Conservation (phyloP, 1,140 invertebrate species). For the Bombus consobrinus region DNA sequence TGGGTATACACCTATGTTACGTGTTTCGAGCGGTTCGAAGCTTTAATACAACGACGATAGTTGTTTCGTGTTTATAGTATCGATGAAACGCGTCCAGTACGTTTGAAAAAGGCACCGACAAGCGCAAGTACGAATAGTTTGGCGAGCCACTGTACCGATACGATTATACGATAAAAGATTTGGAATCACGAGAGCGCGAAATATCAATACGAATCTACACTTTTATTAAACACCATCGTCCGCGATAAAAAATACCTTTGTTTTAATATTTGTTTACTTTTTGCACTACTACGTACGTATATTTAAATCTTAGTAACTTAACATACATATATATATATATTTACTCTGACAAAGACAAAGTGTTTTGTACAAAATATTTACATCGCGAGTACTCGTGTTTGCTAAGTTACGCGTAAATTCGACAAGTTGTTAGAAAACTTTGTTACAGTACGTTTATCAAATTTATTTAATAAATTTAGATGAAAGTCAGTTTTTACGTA, state of each 20-base stretch:
- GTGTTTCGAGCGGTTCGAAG: too few relatives aligned
- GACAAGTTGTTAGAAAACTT: background rate
- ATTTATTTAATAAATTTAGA: slow-evolving; percentile 6
- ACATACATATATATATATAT: background rate
- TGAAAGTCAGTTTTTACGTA: slow-evolving; percentile 6
- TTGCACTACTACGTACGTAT: background rate
- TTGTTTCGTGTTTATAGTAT: too few relatives aligned
- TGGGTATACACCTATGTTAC: too few relatives aligned
- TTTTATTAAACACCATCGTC: background rate
- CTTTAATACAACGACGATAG: too few relatives aligned
- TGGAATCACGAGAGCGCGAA: background rate
- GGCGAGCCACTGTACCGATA: too few relatives aligned
- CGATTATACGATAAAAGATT: background rate
- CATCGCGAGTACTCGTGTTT: background rate
- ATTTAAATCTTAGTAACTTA: slow-evolving; percentile 12
- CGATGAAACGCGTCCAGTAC: too few relatives aligned
- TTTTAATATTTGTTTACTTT: slow-evolving; percentile 1
- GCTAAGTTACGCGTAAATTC: background rate
- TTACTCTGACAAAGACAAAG: background rate
- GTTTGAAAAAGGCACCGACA: too few relatives aligned
- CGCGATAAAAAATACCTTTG: background rate
- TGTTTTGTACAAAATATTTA: slow-evolving; percentile 30
- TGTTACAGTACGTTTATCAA: slow-evolving; percentile 9
- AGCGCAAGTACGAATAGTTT: too few relatives aligned
- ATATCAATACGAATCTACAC: background rate